These are phyloP conservation scores for Trigoniulus corallinus DNA, from an alignment of 1,140 invertebrate species.

Conservation along the genomic window DNA sequence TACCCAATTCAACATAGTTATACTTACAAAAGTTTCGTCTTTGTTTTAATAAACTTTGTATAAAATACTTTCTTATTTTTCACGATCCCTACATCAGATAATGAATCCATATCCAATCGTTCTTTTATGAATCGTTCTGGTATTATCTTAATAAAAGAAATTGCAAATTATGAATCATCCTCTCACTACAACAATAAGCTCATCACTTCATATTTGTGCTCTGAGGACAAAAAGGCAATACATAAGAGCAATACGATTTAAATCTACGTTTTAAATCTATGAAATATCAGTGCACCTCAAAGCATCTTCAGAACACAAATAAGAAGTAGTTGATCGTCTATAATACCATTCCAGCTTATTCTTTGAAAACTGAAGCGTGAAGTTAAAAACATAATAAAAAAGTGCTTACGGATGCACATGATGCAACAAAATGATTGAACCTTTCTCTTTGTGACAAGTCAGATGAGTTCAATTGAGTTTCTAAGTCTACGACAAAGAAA, in stretches of 20 bases:
- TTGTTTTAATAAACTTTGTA: conserved; percentile 93
- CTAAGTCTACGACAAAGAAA: not conserved
- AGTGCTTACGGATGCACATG: not conserved
- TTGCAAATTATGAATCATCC: conserved; percentile 18
- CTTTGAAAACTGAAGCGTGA: conserved; percentile 30
- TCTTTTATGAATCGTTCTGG: conserved; percentile 77
- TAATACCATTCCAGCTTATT: conserved; percentile 53
- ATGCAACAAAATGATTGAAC: not conserved
- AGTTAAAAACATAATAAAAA: not conserved
- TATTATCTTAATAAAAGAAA: conserved; percentile 38
- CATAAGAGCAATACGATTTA: conserved; percentile 37
- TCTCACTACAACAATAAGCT: not conserved
- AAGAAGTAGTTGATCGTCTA: too few relatives aligned
- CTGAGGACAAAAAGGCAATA: conserved; percentile 61
- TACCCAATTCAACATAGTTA: conserved; percentile 2
- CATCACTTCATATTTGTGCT: conserved; percentile 39
- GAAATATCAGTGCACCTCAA: too few relatives aligned
- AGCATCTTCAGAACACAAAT: too few relatives aligned
- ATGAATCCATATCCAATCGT: conserved; percentile 77
- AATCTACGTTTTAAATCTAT: conserved; percentile 30
- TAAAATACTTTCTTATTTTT: conserved; percentile 75
- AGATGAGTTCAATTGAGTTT: not conserved
- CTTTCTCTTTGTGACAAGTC: not conserved
- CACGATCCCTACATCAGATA: conserved; percentile 81
- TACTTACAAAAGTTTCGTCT: conserved; percentile 94